Base-by-base conservation (phyloP, 2,797 vertebrate genomes). In the Pseudochirops cupreus region DNA sequence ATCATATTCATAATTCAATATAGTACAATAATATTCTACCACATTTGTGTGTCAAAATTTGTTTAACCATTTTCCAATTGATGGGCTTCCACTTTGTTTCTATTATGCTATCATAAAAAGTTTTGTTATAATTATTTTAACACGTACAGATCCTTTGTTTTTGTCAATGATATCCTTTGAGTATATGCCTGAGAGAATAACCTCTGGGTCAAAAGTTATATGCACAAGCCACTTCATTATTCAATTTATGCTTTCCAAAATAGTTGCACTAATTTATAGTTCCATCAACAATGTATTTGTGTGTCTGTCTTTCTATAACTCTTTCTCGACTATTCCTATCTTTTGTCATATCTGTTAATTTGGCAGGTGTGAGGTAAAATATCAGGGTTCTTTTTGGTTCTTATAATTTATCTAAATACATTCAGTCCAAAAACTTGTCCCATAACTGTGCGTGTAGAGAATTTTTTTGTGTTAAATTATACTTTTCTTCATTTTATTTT, bases 401-500 rank as follows among this genome's bases (percentile, higher is more conserved):
- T 92, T 59, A 1, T 89, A 57, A 67, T 89, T 94, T 33, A 90
- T 21, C 58, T 91, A 96, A 91, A 95, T 55, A 91, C 52, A 59
- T 74, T 91, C 5, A 55, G n/a, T 91, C 18, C 46, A 90, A 62
- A 94, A 93, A 87, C n/a, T 92, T 46, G 90, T 46, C 2, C 56
- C 6, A 93, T 91, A 50, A 67, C 50, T 92, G 11, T 91, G 91
- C 92, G 87, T 92, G 74, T 24, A 56, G 46, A 91, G 21, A 82
- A 39, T 18, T 74, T 46, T 24, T 82, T 59, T 54, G 94, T 82
- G 53, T 92, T 90, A 91, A 56, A 93, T 24, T 12, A 59, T 56
- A 94, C 92, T 58, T 92, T 93, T 62, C 26, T 55, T 16, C 12
- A 91, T 39, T 5, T 94, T 95, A 92, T 94, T 90, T 94, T 55